These are phyloP conservation scores for Enchytraeus crypticus DNA, from an alignment of 2,888 invertebrate species.

Conservation along the genomic window DNA sequence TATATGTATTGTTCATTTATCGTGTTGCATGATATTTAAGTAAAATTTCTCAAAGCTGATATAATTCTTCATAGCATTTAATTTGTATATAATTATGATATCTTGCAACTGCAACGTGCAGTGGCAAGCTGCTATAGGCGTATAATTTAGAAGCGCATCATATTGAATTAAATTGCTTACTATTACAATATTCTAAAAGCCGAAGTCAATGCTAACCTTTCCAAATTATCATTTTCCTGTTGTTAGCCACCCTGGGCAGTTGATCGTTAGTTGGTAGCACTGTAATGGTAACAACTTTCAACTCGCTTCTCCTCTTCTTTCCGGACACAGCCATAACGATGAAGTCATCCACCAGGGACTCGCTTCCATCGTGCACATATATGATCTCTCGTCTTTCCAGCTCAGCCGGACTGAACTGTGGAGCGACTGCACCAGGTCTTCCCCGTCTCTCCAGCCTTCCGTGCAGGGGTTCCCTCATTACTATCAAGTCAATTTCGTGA, in stretches of 20 bases:
- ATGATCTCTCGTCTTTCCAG: slow-evolving; percentile 19
- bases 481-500: slow-evolving; percentile 28
- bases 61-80: too few relatives aligned
- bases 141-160: too few relatives aligned
- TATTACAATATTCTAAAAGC: too few relatives aligned
- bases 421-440: slow-evolving; percentile 19
- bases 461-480: slow-evolving; percentile 32
- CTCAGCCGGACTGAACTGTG: slow-evolving; percentile 10
- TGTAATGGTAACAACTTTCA: slow-evolving; percentile 61
- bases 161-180: too few relatives aligned
- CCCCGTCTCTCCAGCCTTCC: slow-evolving; percentile 31
- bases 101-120: too few relatives aligned
- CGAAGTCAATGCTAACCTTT: too few relatives aligned
- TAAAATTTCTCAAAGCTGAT: too few relatives aligned
- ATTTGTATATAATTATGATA: too few relatives aligned
- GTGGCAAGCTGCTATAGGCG: too few relatives aligned
- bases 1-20: too few relatives aligned
- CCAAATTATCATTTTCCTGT: slow-evolving; percentile 60
- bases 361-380: slow-evolving; percentile 77
- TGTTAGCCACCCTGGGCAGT: slow-evolving; percentile 70
- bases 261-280: slow-evolving; percentile 80
- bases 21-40: too few relatives aligned
- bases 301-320: slow-evolving; percentile 52
- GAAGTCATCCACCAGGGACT: slow-evolving; percentile 66
- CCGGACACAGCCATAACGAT: slow-evolving; percentile 63